Conservation (phyloP, 1,140 invertebrate species). For the Drosophila baimaii region DNA sequence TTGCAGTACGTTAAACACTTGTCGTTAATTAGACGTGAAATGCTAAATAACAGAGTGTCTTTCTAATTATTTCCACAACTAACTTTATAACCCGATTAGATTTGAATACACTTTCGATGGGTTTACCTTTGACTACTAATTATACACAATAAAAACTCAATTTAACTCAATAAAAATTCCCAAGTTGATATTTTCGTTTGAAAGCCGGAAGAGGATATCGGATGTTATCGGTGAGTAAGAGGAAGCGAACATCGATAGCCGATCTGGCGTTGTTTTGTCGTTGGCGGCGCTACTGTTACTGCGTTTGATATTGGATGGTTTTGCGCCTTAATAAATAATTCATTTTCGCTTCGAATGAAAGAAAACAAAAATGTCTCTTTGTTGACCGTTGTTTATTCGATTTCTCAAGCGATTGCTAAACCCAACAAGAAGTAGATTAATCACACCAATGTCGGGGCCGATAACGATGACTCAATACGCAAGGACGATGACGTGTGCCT, state of each 20-base stretch:
- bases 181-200: background rate
- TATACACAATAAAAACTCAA: background rate
- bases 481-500: conserved; percentile 32
- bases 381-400: conserved; percentile 59
- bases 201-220: conserved; percentile 37
- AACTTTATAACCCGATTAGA: background rate
- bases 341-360: conserved; percentile 27
- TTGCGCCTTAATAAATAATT: conserved; percentile 45
- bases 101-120: background rate
- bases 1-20: background rate
- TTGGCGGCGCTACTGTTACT: conserved; percentile 6
- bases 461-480: conserved; percentile 42
- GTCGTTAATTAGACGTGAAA: background rate
- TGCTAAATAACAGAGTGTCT: background rate
- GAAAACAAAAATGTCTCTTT: conserved; percentile 33
- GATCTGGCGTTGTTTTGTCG: conserved; percentile 7
- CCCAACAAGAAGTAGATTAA: conserved; percentile 35
- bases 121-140: background rate
- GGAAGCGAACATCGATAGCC: conserved; percentile 19
- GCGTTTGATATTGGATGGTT: background rate
- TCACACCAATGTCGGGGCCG: conserved; percentile 24
- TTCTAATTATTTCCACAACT: background rate
- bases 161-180: background rate
- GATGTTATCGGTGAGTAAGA: conserved; percentile 18
- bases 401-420: conserved; percentile 55